These are phyloP conservation scores for Chrysaora quinquecirrha DNA, from an alignment of 30 jellyfish, hydroid and myxozoan species.

Conservation along the genomic window DNA sequence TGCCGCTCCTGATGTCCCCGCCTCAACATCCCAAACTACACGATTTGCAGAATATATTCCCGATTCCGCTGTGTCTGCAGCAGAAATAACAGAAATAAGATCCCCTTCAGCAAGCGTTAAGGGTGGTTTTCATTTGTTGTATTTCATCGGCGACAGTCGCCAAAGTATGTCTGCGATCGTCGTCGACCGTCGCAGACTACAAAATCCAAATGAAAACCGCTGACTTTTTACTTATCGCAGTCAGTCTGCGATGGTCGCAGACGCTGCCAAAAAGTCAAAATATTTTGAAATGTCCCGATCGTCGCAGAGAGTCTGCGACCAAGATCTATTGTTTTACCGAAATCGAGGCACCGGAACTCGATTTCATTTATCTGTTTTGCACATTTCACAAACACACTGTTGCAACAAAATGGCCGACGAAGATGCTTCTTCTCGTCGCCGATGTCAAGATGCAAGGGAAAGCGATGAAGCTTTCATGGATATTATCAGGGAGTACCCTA, in stretches of 20 bases:
- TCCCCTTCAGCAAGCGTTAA: too few species aligned
- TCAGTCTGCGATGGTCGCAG: not conserved
- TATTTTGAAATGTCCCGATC: not conserved
- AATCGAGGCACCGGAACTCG: not conserved
- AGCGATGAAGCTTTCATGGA: constrained; percentile 49
- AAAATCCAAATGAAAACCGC: constrained; percentile 9
- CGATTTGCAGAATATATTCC: too few species aligned
- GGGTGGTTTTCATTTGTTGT: constrained; percentile 13
- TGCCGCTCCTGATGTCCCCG: too few species aligned
- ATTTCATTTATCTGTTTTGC: too few species aligned
- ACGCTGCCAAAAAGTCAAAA: not conserved
- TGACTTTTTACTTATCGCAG: too few species aligned
- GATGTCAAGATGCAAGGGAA: constrained; percentile 11
- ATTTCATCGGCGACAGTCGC: constrained; percentile 30
- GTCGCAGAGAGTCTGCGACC: constrained; percentile 26
- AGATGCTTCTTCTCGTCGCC: too few species aligned
- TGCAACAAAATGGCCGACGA: constrained; percentile 18
- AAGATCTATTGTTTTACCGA: constrained; percentile 6
- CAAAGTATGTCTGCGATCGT: not conserved
- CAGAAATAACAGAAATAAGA: too few species aligned
- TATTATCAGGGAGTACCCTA: constrained; percentile 22
- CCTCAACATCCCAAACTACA: too few species aligned
- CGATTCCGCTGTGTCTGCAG: too few species aligned
- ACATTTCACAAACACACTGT: not conserved
- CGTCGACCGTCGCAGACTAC: constrained; percentile 9